Conservation (phyloP, 2,113 vertebrate genomes). For the Tichodroma muraria region DNA sequence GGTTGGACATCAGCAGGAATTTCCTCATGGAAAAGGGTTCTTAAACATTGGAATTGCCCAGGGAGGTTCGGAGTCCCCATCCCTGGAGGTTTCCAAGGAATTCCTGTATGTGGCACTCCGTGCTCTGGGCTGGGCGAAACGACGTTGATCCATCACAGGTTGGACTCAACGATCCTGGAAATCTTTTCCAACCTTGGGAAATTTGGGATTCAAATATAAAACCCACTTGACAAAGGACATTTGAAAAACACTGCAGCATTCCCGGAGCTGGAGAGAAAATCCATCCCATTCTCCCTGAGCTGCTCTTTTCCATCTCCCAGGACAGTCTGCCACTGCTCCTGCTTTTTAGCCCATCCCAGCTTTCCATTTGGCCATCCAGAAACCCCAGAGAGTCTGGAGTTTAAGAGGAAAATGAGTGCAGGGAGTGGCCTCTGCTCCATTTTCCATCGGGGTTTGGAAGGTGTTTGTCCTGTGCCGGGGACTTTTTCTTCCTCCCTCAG, state of each 20-base stretch:
- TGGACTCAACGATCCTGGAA: not conserved
- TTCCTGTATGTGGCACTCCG: not conserved
- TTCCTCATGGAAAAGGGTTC: not conserved
- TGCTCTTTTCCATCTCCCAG: not conserved
- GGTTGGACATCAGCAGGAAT: not conserved
- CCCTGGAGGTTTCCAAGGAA: not conserved
- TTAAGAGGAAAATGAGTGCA: not conserved
- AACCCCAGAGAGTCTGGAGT: not conserved
- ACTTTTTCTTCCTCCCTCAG: not conserved
- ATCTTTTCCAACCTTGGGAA: not conserved
- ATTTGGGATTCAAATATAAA: not conserved
- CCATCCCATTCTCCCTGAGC: too few species aligned
- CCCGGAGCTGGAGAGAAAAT: not conserved
- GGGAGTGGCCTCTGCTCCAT: not conserved
- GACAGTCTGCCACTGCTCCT: not conserved
- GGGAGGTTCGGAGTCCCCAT: not conserved
- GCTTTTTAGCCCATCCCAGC: not conserved
- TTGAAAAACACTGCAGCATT: not conserved
- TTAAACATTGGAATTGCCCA: not conserved
- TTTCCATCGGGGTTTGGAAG: not conserved
- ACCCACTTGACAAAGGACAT: fast-evolving
- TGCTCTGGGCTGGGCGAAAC: not conserved
- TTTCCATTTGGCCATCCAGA: not conserved
- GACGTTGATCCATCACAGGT: not conserved
- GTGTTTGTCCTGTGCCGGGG: not conserved